Percentiles rank a stretch among this genome's conserved stretches.
These are phyloP conservation scores for Epinephelus cyanopodus DNA, from an alignment of 2,113 vertebrate genomes.

Conservation along the genomic window DNA sequence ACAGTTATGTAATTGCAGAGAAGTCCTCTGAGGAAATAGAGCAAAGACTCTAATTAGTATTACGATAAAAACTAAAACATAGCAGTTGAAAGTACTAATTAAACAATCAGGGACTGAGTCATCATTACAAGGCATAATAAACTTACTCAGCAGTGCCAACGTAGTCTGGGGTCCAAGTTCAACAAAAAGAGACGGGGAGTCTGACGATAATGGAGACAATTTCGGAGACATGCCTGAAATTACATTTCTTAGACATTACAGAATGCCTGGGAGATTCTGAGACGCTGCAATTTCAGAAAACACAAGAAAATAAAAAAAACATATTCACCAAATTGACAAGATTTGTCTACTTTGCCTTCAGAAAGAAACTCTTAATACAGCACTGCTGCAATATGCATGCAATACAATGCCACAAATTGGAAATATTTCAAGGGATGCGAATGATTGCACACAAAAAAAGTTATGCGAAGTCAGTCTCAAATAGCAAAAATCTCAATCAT, in stretches of 20 bases:
- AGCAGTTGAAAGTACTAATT: conserved; percentile 21
- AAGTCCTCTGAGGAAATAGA: conserved; percentile 16
- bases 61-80: background rate
- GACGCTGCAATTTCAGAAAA: background rate
- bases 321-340: background rate
- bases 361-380: background rate
- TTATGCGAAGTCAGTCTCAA: background rate
- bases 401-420: background rate
- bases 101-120: conserved; percentile 19
- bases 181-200: background rate
- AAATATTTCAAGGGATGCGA: background rate
- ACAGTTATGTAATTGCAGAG: conserved; percentile 9
- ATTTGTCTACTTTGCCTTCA: background rate
- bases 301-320: background rate
- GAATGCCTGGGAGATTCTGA: background rate
- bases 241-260: background rate
- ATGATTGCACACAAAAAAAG: background rate
- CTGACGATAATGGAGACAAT: background rate
- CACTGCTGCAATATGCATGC: background rate
- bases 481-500: background rate
- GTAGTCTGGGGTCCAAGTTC: background rate
- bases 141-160: background rate
- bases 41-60: conserved; percentile 30
- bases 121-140: conserved; percentile 6
- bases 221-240: background rate